Conservation (phyloP, 1,140 invertebrate genomes). For the Orussus abietinus region DNA sequence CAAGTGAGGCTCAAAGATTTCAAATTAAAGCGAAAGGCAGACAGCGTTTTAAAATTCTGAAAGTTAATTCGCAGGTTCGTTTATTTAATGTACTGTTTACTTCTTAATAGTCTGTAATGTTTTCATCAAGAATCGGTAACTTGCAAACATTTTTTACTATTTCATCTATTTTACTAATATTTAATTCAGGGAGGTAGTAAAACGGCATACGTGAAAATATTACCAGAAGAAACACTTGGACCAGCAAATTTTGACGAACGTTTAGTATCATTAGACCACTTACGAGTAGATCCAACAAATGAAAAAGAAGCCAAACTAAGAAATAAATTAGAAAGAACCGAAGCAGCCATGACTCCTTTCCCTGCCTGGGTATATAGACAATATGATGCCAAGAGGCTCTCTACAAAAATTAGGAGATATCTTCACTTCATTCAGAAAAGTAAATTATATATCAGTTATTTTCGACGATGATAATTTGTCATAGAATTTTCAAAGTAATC, state of each 20-base stretch:
- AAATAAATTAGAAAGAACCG: constrained; percentile 42
- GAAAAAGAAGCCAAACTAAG: constrained; percentile 25
- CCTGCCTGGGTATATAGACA: constrained; percentile 66
- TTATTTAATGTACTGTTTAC: constrained; percentile 1
- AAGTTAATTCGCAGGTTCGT: constrained; percentile 37
- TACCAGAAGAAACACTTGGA: constrained; percentile 61
- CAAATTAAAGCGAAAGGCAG: constrained; percentile 62
- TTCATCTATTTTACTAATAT: constrained; percentile 3
- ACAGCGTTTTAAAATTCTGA: constrained; percentile 62
- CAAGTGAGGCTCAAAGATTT: constrained; percentile 37
- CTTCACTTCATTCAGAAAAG: constrained; percentile 43
- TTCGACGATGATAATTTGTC: constrained; percentile 4
- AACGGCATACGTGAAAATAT: constrained; percentile 60
- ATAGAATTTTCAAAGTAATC: background rate
- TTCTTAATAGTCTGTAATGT: constrained; percentile 7
- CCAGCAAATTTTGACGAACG: constrained; percentile 52
- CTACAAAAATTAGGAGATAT: constrained; percentile 47
- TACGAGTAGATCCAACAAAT: constrained; percentile 34
- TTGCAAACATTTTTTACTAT: constrained; percentile 1
- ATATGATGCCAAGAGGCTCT: constrained; percentile 61
- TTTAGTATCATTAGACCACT: constrained; percentile 44
- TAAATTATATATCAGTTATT: constrained; percentile 17
- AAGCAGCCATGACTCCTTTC: constrained; percentile 56
- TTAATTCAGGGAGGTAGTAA: constrained; percentile 23
- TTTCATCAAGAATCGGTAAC: constrained; percentile 1